A percentile compares a stretch with the other conserved stretches of the same genome.
Conservation (phyloP, 2,113 vertebrate species). For the Scolopax mira region DNA sequence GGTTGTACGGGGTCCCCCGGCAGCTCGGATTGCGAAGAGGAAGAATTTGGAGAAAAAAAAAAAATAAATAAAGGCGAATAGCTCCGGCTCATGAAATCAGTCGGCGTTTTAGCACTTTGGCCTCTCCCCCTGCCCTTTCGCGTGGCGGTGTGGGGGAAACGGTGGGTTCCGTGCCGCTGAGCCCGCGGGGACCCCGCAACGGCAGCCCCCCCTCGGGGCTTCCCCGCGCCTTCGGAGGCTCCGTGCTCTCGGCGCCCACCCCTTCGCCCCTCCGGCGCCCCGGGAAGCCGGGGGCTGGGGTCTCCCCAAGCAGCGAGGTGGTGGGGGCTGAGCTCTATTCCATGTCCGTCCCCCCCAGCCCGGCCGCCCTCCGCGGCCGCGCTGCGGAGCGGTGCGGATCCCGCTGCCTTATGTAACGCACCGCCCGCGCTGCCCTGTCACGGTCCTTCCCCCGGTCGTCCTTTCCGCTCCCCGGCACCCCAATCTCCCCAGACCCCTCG, state of each 20-base stretch:
- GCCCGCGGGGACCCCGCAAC: background rate
- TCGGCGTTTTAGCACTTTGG: too few relatives aligned
- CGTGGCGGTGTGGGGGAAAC: background rate
- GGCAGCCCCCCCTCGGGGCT: background rate
- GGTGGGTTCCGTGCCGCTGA: background rate
- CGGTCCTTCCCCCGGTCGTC: background rate
- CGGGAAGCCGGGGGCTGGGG: background rate
- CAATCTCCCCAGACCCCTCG: background rate
- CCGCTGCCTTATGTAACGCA: slow-evolving; percentile 17
- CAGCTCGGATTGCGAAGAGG: background rate
- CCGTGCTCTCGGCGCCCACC: background rate
- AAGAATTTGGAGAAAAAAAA: background rate
- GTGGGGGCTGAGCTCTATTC: background rate
- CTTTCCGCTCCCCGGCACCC: background rate
- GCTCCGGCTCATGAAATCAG: background rate
- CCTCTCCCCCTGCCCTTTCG: background rate
- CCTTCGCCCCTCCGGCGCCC: background rate
- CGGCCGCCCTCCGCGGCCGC: background rate
- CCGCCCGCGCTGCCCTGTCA: background rate
- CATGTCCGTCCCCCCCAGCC: background rate
- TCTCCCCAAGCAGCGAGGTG: background rate
- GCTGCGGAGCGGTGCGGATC: background rate
- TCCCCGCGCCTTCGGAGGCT: background rate
- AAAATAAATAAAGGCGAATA: too few relatives aligned
- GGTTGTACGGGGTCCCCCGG: background rate